Evolutionary conservation across 2,797 vertebrate genomes (phyloP), one percentile per base, ranked within the genome.

Genomic region (Macropus fuliginosus): DNA sequence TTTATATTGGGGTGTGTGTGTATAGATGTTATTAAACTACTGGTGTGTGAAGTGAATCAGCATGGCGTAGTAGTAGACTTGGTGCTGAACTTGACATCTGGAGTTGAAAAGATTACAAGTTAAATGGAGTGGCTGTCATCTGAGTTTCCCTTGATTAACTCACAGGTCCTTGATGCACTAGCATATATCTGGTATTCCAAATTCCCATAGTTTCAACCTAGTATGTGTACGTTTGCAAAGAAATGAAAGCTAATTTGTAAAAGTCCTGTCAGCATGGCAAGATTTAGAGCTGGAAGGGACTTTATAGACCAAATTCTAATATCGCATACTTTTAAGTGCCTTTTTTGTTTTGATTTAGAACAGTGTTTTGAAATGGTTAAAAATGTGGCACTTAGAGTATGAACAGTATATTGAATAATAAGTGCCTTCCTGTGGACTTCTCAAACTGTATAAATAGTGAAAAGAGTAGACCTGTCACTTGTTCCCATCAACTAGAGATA

Each of bases 271-370:
- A 24, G 21, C 1, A 46, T 46, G 40, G 24, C 9, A 11, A 24
- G 40, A 46, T 46, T 46, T 46, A 46, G 74, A 81, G 21, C 40
- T 81, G 40, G 18, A 27, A 46, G 40, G 74, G 8, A 81, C 21
- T 11, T 81, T 27, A 46, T 27, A 27, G 74, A 10, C 46, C 8
- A 10, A 81, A 81, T 46, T 9, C 21, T 27, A 81, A 21, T 46
- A 24, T 46, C 21, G 27, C 21, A 46, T 28, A 54, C 87, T 90
- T 52, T 40, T 57, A 50, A 9, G 16, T 95, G 54, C 91, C 90
- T 94, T 97, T 29, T 91, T 93, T 52, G 31, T 29, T 91, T 93
- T 52, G 31, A 95, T 93, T 62, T 93, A 87, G 14, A 56, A 52
- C 57, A 93, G 29, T 95, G 95, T 93, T 55, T 91, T 93, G 91